Base-by-base conservation (phyloP, 2,113 vertebrate species). In the Eulemur rufifrons region DNA sequence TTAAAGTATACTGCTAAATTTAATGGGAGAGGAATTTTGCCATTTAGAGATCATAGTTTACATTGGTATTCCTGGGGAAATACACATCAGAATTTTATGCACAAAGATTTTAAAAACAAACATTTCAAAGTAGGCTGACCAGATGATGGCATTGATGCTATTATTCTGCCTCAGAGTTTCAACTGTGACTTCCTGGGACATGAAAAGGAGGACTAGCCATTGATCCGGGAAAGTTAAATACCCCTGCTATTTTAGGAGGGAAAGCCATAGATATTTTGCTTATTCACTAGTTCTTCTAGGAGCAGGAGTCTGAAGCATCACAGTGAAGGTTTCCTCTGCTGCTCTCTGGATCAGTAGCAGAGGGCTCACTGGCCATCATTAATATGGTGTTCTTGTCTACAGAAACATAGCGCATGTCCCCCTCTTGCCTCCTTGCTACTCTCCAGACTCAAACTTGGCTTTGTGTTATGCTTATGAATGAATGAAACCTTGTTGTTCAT, bases 401-500 rank as follows among this genome's bases (percentile, higher is more conserved):
- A 98, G 98, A 98, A 99, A 98, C 98, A 98, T 96, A 98, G 98
- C 91, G 95, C 98, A 98, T 99, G 99, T 98, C n/a, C 99, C 98
- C 98, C 99, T 98, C 99, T 99, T 98, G 98, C 98, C 99, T 98
- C 99, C 98, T 99, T 98, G 98, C 98, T 99, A 98, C 99, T 98
- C 99, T 98, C 98, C 99, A 98, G 98, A 98, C 99, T 99, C 99
- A 99, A 99, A 99, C 98, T 99, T 99, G 98, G 98, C 99, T 99
- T 99, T 99, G 98, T 99, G 99, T 99, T 98, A 98, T 99, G 99
- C 98, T 99, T 98, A 98, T 98, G 98, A 99, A 99, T 99, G 99
- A 99, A 99, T 98, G 99, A 99, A 99, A 99, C 99, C 99, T 99
- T 99, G 99, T 99, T 99, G 99, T 99, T 99, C 99, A 99, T 99